Conservation (phyloP, 2,888 invertebrate genomes). For the Lepas anatifera region DNA sequence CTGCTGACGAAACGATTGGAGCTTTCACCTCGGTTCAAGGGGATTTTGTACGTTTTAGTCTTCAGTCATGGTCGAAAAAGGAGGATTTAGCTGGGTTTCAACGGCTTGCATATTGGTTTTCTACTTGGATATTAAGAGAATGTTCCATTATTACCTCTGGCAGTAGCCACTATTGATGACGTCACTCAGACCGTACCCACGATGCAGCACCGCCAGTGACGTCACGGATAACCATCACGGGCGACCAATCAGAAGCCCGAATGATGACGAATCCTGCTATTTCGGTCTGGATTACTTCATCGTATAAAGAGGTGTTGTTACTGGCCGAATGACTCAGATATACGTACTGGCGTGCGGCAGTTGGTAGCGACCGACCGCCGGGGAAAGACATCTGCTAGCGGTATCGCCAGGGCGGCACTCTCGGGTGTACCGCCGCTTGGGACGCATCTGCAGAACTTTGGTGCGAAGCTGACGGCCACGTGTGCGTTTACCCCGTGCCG, state of each 20-base stretch:
- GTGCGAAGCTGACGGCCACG: not conserved
- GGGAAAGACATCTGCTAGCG: not conserved
- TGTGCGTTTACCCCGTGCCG: conserved; percentile 30
- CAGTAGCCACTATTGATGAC: not conserved
- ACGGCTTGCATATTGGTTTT: too few species aligned
- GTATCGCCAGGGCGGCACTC: not conserved
- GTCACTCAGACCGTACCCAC: not conserved
- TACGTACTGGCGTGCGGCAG: not conserved
- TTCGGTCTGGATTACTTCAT: not conserved
- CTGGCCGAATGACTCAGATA: not conserved
- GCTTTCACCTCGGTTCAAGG: too few species aligned
- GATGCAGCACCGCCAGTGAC: not conserved
- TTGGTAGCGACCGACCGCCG: not conserved
- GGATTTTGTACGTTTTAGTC: too few species aligned
- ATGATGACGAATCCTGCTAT: conserved; percentile 2
- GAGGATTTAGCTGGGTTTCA: too few species aligned
- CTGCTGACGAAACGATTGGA: too few species aligned
- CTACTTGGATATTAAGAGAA: too few species aligned
- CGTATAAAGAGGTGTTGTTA: not conserved
- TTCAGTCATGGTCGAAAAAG: too few species aligned
- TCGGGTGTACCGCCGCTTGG: not conserved
- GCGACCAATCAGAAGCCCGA: not conserved
- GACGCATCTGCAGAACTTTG: conserved; percentile 10
- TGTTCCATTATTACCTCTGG: too few species aligned
- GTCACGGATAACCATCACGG: not conserved